A percentile compares a stretch with the other conserved stretches of the same genome.
phyloP scores from a whole-genome alignment of 1,140 invertebrate species.

The Drosophila busckii region DNA sequence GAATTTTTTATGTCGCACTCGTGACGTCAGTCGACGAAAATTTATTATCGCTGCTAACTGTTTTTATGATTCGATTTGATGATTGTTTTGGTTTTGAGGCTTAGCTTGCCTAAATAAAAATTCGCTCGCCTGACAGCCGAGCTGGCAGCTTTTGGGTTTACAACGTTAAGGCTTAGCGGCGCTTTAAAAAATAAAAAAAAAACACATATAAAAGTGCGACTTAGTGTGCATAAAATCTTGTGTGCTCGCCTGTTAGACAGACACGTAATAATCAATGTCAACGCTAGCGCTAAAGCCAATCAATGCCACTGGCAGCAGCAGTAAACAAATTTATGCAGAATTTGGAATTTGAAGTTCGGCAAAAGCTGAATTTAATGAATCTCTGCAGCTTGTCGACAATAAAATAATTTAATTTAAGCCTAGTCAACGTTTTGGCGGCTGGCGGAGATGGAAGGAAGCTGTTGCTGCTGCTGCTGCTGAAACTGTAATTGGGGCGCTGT shows the following conservation, averaged over 20 bases:
- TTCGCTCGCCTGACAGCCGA: conserved; percentile 30
- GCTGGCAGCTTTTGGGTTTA: conserved; percentile 25
- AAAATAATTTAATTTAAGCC: conserved; percentile 72
- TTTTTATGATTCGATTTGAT: conserved; percentile 74
- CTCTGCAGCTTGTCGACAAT: conserved; percentile 56
- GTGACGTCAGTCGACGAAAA: conserved; percentile 48
- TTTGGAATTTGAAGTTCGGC: no score
- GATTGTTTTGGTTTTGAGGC: conserved; percentile 63
- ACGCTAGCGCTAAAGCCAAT: conserved; percentile 6
- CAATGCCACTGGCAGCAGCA: conserved; percentile 5
- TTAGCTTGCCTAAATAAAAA: conserved; percentile 61
- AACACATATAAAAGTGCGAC: no score
- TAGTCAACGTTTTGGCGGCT: conserved; percentile 14
- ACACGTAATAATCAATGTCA: conserved; percentile 54
- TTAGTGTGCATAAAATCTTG: no score
- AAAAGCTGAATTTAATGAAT: conserved; percentile 65
- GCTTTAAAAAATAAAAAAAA: no score
- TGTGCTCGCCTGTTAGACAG: conserved; percentile 16
- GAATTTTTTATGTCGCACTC: conserved; percentile 56
- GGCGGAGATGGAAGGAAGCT: conserved; percentile 22
- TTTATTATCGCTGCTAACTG: conserved; percentile 70
- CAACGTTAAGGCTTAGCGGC: no score
- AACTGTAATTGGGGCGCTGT: no score
- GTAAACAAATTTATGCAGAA: conserved; percentile 38
- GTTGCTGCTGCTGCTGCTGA: no score